Conservation (phyloP, 2,888 invertebrate species). For the Amphimallon solstitiale region DNA sequence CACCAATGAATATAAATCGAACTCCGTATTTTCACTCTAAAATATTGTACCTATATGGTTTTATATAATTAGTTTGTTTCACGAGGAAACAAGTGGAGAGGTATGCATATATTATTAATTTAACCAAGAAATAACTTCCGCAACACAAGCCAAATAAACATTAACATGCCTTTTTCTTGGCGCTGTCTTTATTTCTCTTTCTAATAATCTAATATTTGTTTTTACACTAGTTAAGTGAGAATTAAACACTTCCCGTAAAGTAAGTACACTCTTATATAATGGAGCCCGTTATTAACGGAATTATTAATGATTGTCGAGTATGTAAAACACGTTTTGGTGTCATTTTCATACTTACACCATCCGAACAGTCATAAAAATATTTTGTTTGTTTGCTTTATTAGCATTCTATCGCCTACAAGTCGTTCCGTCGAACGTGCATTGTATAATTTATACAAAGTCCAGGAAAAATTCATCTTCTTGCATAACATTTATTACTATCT, state of each 20-base stretch:
- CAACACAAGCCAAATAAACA: neutral
- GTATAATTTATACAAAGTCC: slow-evolving; percentile 31
- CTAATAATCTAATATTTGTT: slow-evolving; percentile 1
- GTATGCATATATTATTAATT: neutral
- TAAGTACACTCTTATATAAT: slow-evolving; percentile 28
- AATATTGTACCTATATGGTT: no score
- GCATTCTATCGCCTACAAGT: slow-evolving; percentile 37
- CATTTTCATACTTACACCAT: slow-evolving; percentile 35
- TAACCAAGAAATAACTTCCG: neutral
- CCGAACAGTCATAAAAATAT: slow-evolving; percentile 24
- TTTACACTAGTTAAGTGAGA: slow-evolving; percentile 18
- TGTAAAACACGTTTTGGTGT: slow-evolving; percentile 34
- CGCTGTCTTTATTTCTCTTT: neutral
- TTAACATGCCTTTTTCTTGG: neutral
- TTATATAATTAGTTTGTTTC: no score
- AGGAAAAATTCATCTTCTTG: slow-evolving; percentile 35
- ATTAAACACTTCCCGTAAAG: slow-evolving; percentile 20
- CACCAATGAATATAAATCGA: no score
- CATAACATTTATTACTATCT: slow-evolving; percentile 33
- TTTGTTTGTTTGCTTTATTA: slow-evolving; percentile 38
- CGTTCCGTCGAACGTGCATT: slow-evolving; percentile 27
- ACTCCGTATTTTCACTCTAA: no score
- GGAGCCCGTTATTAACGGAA: slow-evolving; percentile 29
- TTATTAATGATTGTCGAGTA: slow-evolving; percentile 33
- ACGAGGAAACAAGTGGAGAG: no score